Evolutionary conservation across 2,888 invertebrate genomes (phyloP).

Genomic region (Priapulus caudatus): DNA sequence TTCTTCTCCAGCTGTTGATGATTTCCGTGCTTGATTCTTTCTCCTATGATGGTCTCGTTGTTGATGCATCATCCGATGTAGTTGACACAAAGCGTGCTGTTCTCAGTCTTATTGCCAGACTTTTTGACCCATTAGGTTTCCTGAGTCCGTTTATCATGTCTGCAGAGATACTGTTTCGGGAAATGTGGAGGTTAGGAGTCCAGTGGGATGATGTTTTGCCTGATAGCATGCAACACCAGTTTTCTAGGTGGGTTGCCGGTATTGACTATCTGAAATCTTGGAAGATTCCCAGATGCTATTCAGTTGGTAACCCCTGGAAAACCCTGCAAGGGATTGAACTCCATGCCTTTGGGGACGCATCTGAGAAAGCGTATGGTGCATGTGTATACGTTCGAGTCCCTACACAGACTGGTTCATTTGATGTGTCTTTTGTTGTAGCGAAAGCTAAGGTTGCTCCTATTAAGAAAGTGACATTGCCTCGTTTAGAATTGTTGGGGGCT

Average conservation of each 20-base stretch:
- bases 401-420: neutral
- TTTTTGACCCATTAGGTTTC: neutral
- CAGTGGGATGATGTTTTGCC: neutral
- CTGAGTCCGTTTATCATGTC: neutral
- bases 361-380: neutral
- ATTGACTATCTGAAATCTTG: neutral
- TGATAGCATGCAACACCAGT: neutral
- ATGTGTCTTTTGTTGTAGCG: slow-evolving; percentile 11
- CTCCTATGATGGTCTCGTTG: neutral
- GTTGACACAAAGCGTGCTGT: neutral
- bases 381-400: neutral
- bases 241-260: neutral
- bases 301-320: neutral
- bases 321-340: neutral
- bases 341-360: slow-evolving; percentile 1
- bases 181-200: neutral
- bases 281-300: neutral
- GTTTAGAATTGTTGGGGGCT: slow-evolving; percentile 14
- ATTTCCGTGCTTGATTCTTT: slow-evolving; percentile 8
- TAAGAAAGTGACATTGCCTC: slow-evolving; percentile 20
- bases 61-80: neutral
- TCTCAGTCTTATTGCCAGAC: neutral
- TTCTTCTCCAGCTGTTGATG: slow-evolving; percentile 8
- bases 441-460: slow-evolving; percentile 23
- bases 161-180: neutral